phyloP scores from a whole-genome alignment of 1,140 invertebrate species.

The Diorhabda carinulata region DNA sequence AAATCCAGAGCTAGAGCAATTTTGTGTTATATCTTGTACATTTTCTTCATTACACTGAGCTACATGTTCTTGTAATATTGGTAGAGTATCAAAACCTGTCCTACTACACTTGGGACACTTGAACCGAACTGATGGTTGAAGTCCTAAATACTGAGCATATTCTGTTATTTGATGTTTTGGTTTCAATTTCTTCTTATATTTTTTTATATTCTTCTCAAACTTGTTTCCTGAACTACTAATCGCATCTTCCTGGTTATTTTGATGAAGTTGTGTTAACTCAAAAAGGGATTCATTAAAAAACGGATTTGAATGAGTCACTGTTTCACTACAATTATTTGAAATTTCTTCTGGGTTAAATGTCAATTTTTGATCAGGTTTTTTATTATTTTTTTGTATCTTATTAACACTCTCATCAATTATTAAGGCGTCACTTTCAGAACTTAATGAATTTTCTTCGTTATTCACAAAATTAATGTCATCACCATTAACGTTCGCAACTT shows the following conservation, averaged over 20 bases:
- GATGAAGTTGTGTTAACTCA: conserved; percentile 41
- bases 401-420: conserved; percentile 44
- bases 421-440: conserved; percentile 44
- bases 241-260: conserved; percentile 20
- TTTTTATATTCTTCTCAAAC: conserved; percentile 18
- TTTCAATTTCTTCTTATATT: conserved; percentile 24
- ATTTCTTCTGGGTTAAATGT: neutral
- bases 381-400: conserved; percentile 26
- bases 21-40: conserved; percentile 43
- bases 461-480: conserved; percentile 26
- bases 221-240: conserved; percentile 12
- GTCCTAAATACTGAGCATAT: conserved; percentile 68
- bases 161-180: conserved; percentile 52
- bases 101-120: conserved; percentile 64
- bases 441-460: conserved; percentile 34
- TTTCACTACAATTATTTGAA: conserved; percentile 14
- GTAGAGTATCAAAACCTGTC: conserved; percentile 57
- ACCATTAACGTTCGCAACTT: conserved; percentile 32
- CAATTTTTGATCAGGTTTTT: conserved; percentile 29
- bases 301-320: conserved; percentile 41
- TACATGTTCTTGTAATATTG: conserved; percentile 59
- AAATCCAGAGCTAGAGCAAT: conserved; percentile 47
- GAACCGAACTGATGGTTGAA: conserved; percentile 63
- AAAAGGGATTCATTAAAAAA: conserved; percentile 46
- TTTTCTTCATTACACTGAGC: conserved; percentile 53